Base-by-base conservation (phyloP, 2,888 invertebrate genomes). In the Nemotelus nigrinus region DNA sequence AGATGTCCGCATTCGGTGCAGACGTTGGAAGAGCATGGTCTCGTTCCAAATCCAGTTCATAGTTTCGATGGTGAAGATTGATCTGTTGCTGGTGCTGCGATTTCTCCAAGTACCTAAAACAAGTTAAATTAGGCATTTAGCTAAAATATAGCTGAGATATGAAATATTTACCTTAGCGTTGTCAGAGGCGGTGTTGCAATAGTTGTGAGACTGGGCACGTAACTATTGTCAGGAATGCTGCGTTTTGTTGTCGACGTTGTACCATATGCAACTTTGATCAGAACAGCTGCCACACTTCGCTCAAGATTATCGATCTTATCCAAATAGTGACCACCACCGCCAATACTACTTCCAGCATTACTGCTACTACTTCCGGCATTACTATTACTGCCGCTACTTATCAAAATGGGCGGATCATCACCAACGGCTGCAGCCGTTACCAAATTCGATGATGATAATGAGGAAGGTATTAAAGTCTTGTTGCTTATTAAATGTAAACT, bases 1-100 rank as follows among this genome's bases (percentile, higher is more conserved):
- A 89, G 82, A 93, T 93, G 86, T 93, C 93, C n/a, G 93, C 93
- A 83, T 93, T 93, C 79, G 93, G 93, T 76, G 93, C 93, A 78
- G 92, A 92, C 80, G 93, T 93, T 39, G 93, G 93, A 83, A 93
- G 85, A 64, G 91, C 93, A 86, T 93, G 93, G 86, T 93, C 93
- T 81, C 92, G 88, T 86, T 93, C 93, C 86, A 93, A 84, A 85
- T 93, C 93, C 68, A 90, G 88, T 83, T 93, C 93, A 88, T 93
- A 93, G 76, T 85, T 87, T 44, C 86, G 83, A 80, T 86, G 87
- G 77, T 88, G 87, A 55, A 84, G 82, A 79, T 83, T 85, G 39
- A 83, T 82, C 80, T 84, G 83, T 60, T 85, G 85, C 45, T 87
- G 85, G 77, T 86, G 85, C 5, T 83, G 82, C 5, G 83, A 80